These are phyloP conservation scores for Nipponacmea schrenckii DNA, from an alignment of 2,888 invertebrate species.

Conservation along the genomic window DNA sequence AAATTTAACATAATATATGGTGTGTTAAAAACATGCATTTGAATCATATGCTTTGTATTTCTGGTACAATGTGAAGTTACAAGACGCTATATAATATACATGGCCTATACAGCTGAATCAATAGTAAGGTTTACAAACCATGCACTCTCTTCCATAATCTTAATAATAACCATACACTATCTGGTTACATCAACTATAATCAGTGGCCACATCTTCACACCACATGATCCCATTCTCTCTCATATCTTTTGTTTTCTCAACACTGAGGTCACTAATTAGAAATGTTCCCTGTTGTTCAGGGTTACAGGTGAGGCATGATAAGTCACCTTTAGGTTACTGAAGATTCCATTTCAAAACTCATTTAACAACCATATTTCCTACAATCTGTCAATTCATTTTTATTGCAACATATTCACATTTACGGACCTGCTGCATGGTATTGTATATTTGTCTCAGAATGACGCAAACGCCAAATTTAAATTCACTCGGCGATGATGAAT, in stretches of 20 bases:
- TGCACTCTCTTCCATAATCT: neutral
- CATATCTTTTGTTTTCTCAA: conserved; percentile 5
- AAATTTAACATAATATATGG: too few species aligned
- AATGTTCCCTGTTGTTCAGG: neutral
- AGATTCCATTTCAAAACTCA: too few species aligned
- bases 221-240: neutral
- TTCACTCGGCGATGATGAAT: neutral
- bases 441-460: too few species aligned
- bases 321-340: neutral
- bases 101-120: conserved; percentile 4
- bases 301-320: neutral
- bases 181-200: neutral
- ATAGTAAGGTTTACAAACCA: neutral
- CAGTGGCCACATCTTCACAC: conserved; percentile 2
- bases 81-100: neutral
- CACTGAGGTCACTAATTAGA: neutral
- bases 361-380: too few species aligned
- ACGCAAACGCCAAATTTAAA: too few species aligned
- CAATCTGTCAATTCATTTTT: too few species aligned
- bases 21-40: too few species aligned
- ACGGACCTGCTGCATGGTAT: too few species aligned
- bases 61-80: neutral
- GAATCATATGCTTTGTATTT: neutral
- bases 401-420: too few species aligned
- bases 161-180: neutral